Conservation (phyloP, 53 echinoderm and acorn worm species). For the Echinarachnius parma region DNA sequence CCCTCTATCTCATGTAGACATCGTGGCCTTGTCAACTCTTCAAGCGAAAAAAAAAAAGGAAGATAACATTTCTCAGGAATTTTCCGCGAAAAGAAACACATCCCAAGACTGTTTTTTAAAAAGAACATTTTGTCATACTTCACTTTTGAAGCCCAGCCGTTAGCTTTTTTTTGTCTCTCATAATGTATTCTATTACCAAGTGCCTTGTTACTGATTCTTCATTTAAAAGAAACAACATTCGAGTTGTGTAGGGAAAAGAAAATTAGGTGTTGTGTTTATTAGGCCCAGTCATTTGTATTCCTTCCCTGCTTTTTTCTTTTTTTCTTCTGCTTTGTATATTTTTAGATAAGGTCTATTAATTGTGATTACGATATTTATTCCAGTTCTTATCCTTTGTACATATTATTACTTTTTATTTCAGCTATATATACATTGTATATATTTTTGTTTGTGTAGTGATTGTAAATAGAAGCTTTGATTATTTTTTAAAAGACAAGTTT, state of each 20-base stretch:
- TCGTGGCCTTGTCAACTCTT: conserved; percentile 30
- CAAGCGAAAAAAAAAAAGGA: conserved; percentile 16
- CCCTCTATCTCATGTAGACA: conserved; percentile 20
- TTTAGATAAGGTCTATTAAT: conserved; percentile 5
- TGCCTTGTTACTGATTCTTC: conserved; percentile 9
- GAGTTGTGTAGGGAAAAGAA: neutral
- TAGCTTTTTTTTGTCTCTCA: no score
- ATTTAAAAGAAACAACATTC: no score
- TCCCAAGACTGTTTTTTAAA: neutral
- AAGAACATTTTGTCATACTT: no score
- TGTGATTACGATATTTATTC: neutral
- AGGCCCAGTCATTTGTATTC: no score
- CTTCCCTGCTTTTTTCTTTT: no score
- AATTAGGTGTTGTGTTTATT: no score
- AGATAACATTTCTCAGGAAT: conserved; percentile 38
- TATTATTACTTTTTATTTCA: conserved; percentile 26
- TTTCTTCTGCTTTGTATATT: no score
- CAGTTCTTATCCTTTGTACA: no score
- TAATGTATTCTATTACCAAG: conserved; percentile 41
- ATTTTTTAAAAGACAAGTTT: neutral
- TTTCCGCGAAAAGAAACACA: conserved; percentile 13
- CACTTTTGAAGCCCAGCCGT: no score
- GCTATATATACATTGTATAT: conserved; percentile 25
- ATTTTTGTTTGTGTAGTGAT: conserved; percentile 8
- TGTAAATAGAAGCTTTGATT: conserved; percentile 26